Percentiles rank a stretch among this genome's conserved stretches.
Conservation (phyloP, 2,797 vertebrate genomes). For the Acipenser transmontanus region DNA sequence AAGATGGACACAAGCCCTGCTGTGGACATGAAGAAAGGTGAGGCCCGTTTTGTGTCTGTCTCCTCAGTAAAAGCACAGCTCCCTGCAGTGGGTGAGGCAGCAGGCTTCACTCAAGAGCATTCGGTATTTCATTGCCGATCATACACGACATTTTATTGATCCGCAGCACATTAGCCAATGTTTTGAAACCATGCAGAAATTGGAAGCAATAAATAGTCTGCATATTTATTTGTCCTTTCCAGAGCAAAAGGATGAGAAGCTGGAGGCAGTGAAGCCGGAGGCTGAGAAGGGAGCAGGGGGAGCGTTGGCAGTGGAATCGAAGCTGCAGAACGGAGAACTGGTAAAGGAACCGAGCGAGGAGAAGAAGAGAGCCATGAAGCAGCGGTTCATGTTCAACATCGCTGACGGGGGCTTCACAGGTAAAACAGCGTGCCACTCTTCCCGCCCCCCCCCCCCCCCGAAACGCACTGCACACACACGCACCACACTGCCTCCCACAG, state of each 20-base stretch:
- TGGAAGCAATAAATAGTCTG: too few species aligned
- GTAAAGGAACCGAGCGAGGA: constrained; percentile 78
- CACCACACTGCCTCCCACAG: background rate
- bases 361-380: constrained; percentile 88
- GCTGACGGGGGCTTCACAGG: constrained; percentile 97
- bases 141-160: too few species aligned
- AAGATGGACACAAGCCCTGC: constrained; percentile 57
- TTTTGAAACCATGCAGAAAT: too few species aligned
- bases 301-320: constrained; percentile 50
- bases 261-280: constrained; percentile 59
- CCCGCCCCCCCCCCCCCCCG: background rate
- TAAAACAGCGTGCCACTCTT: constrained; percentile 32
- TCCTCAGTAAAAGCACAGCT: too few species aligned
- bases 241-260: constrained; percentile 77
- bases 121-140: too few species aligned
- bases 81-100: too few species aligned
- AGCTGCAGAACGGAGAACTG: constrained; percentile 90
- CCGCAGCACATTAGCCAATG: too few species aligned
- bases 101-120: too few species aligned
- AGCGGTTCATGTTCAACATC: constrained; percentile 99
- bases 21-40: constrained; percentile 75
- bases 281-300: constrained; percentile 70
- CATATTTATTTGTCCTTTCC: background rate
- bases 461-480: too few species aligned
- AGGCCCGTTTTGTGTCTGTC: too few species aligned